Conservation (phyloP, 1,140 invertebrate genomes). For the Tachypleus tridentatus region DNA sequence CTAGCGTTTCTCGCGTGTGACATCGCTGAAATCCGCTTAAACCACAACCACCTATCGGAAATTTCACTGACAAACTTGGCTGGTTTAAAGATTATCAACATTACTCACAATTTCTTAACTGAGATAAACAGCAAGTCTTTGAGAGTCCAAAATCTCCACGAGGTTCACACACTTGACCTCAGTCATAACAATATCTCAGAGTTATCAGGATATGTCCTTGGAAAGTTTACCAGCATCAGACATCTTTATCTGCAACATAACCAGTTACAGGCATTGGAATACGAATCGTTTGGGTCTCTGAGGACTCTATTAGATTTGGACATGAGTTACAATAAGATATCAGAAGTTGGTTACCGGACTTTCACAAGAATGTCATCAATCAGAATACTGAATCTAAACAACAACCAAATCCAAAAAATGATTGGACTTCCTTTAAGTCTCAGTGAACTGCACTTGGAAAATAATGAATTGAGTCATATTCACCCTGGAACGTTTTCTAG, state of each 20-base stretch:
- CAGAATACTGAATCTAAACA: conserved; percentile 46
- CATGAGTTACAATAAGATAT: conserved; percentile 59
- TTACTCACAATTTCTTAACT: conserved; percentile 59
- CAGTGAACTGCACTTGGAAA: conserved; percentile 50
- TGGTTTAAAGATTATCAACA: conserved; percentile 65
- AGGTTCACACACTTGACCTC: conserved; percentile 76
- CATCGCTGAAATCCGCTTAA: conserved; percentile 57
- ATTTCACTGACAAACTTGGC: conserved; percentile 68
- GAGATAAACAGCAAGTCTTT: conserved; percentile 65
- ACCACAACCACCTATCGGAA: conserved; percentile 63
- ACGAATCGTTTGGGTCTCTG: conserved; percentile 65
- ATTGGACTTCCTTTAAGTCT: conserved; percentile 62
- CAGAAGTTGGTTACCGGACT: conserved; percentile 49
- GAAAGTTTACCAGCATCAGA: conserved; percentile 68
- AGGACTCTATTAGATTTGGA: conserved; percentile 68
- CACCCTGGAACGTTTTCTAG: conserved; percentile 54
- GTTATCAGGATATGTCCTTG: conserved; percentile 68
- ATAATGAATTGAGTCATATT: conserved; percentile 54
- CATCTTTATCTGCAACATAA: conserved; percentile 63
- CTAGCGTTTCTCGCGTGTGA: conserved; percentile 71
- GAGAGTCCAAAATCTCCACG: conserved; percentile 65
- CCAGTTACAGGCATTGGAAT: conserved; percentile 55
- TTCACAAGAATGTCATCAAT: conserved; percentile 53
- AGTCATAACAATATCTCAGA: conserved; percentile 66
- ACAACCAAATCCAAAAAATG: conserved; percentile 55